Conservation (phyloP, 2,888 invertebrate genomes). For the Netelia fuscicornis region DNA sequence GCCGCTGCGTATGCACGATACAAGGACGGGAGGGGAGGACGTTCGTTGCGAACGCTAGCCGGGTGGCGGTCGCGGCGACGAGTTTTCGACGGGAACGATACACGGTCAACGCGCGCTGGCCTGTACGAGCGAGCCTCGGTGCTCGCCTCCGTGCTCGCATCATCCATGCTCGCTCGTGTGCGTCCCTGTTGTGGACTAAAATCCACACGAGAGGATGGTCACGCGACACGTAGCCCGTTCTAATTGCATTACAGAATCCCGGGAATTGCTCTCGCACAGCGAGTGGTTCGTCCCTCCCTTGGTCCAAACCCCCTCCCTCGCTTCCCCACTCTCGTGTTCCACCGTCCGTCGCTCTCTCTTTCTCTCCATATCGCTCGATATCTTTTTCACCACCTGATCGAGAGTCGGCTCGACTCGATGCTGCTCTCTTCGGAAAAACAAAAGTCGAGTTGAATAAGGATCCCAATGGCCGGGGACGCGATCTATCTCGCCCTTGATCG, state of each 20-base stretch:
- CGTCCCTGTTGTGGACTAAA: constrained; percentile 54
- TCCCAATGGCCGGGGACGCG: no score
- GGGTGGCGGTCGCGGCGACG: constrained; percentile 2
- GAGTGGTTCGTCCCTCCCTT: constrained; percentile 6
- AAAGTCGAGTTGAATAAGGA: no score
- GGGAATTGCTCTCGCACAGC: constrained; percentile 37
- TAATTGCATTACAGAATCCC: constrained; percentile 71
- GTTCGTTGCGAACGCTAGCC: neutral
- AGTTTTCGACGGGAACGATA: constrained; percentile 22
- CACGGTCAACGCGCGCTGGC: neutral
- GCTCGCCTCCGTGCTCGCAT: no score
- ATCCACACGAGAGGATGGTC: constrained; percentile 66
- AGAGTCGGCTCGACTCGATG: no score
- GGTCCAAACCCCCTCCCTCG: no score
- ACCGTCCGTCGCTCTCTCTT: constrained; percentile 29
- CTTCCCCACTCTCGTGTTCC: neutral
- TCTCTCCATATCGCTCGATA: constrained; percentile 43
- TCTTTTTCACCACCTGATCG: constrained; percentile 28
- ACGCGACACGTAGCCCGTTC: constrained; percentile 66
- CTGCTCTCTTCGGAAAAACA: no score
- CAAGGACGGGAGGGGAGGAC: neutral
- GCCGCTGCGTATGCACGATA: neutral
- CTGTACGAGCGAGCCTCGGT: neutral
- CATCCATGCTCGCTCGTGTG: no score
- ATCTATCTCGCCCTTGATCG: no score